These are phyloP conservation scores for Montifringilla adamsi DNA, from an alignment of 2,113 vertebrate species.

Conservation along the genomic window DNA sequence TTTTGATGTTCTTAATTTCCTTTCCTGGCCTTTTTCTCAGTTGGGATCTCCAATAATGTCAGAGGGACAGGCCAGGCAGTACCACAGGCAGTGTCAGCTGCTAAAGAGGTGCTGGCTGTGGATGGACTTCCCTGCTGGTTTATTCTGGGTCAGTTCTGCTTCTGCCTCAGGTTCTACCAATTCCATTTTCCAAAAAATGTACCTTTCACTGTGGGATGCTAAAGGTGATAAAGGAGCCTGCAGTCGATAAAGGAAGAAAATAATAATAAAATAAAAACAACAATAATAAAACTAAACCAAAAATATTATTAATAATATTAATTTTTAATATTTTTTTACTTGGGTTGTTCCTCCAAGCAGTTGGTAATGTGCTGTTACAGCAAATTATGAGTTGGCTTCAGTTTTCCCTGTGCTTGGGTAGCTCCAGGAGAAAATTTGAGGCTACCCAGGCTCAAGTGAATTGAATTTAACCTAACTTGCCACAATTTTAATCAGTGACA, in stretches of 20 bases:
- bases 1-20: constrained; percentile 6
- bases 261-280: neutral
- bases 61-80: neutral
- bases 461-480: neutral
- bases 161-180: neutral
- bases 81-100: neutral
- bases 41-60: neutral
- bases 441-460: neutral
- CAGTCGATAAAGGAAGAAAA: neutral
- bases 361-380: neutral
- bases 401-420: neutral
- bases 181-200: neutral
- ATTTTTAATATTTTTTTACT: neutral
- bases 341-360: neutral
- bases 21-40: neutral
- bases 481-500: neutral
- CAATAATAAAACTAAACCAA: neutral
- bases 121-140: neutral
- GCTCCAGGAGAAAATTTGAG: neutral
- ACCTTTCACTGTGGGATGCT: neutral
- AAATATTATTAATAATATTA: too few relatives aligned
- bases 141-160: neutral
- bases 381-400: neutral
- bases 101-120: neutral
- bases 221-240: neutral